Evolutionary conservation across 2,888 invertebrate species (phyloP).

Genomic region (Polydesmus complanatus): DNA sequence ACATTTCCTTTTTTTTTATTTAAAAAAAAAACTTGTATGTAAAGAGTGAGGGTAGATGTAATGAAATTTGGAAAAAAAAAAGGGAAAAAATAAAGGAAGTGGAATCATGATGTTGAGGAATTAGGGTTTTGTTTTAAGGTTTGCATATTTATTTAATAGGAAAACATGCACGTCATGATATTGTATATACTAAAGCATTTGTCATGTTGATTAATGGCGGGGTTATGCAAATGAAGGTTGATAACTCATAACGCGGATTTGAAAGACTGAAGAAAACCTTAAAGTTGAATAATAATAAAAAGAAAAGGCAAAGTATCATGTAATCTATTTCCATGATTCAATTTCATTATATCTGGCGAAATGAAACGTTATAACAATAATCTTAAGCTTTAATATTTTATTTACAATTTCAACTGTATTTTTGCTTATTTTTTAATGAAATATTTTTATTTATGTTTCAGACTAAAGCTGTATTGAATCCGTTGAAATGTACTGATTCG

Average conservation of each 20-base stretch:
- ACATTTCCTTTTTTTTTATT: too few relatives aligned
- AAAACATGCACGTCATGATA: not conserved
- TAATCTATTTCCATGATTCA: not conserved
- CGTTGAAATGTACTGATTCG: constrained; percentile 50
- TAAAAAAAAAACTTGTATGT: too few relatives aligned
- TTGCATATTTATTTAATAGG: not conserved
- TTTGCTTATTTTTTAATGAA: not conserved
- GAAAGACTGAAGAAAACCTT: not conserved
- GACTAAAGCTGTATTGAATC: constrained; percentile 24
- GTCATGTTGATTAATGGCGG: constrained; percentile 3
- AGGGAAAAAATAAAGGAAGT: too few relatives aligned
- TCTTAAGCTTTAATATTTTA: too few relatives aligned
- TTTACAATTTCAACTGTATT: too few relatives aligned
- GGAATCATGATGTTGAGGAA: not conserved
- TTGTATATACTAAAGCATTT: not conserved
- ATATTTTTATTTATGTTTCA: constrained; percentile 11
- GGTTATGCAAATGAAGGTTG: constrained; percentile 1
- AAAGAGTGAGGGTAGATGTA: too few relatives aligned
- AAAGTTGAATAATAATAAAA: too few relatives aligned
- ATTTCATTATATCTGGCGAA: too few relatives aligned
- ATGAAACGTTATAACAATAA: too few relatives aligned
- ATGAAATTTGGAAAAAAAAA: too few relatives aligned
- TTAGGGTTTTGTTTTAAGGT: not conserved
- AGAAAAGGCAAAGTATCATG: not conserved
- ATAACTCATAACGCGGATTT: not conserved